Base-by-base conservation (phyloP, 2,113 vertebrate genomes). In the Castor canadensis region DNA sequence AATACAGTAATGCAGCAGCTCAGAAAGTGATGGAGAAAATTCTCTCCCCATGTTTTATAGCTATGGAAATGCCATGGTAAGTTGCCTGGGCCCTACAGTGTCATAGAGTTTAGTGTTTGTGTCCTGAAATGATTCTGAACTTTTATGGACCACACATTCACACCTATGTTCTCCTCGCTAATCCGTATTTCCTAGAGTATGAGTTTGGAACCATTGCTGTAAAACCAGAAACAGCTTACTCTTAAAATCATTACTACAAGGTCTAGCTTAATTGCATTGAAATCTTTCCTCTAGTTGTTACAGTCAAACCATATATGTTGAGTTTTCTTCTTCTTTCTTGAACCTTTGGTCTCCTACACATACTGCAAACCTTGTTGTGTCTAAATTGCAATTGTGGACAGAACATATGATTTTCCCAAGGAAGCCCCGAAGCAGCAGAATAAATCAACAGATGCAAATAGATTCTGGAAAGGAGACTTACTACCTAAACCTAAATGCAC, bases 271-370 rank as follows among this genome's bases (percentile, higher is more conserved):
- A 10, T 12, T 19, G 15, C 1, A 9, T 1, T 49, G 10, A 71
- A 35, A 45, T 52, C 9, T 12, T 71, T 54, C 58, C 35, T 66
- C 38, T 17, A 22, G 88, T 85, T 40, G 6, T 69, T 79, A 3
- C 3, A 54, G 26, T 52, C 28, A 88, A 20, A 2, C 16, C 1
- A 20, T 35, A 0, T 6, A 66, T 8, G 43, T 35, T 22, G 30
- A 19, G 1, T 77, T 72, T 62, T 40, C 6, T 73, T 73, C 10
- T 26, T 26, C 4, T 77, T 91, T 35, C 17, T 38, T 80, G 26
- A 69, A 15, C n/a, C 77, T 19, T 5, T 8, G 6, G 16, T n/a
- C 30, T 4, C 32, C 2, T 69, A 2, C 22, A 40, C 0, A 3
- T 6, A 1, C 49, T 64, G 17, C 35, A 77, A 89, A 58, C 30